Percentiles rank a stretch among this genome's conserved stretches.
phyloP scores from a whole-genome alignment of 2,113 vertebrate genomes.

The Chamaetylas fuelleborni region DNA sequence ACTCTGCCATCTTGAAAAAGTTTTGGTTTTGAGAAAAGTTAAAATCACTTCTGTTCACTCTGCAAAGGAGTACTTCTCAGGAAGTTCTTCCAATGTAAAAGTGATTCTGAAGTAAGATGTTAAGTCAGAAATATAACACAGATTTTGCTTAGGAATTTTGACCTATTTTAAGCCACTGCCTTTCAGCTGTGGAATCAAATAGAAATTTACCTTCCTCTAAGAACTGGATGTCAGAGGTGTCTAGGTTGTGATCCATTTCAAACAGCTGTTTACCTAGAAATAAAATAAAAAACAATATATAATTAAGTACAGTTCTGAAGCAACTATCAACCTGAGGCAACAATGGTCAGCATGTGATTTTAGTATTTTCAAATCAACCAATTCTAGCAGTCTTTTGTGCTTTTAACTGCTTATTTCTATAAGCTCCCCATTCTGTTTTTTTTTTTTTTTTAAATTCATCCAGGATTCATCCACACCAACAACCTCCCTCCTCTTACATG shows the following conservation, averaged over 20 bases:
- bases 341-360: neutral
- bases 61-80: neutral
- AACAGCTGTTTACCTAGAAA: slow-evolving; percentile 93
- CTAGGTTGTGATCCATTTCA: slow-evolving; percentile 97
- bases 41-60: neutral
- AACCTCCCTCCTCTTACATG: neutral
- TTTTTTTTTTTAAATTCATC: neutral
- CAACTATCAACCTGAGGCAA: neutral
- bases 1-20: neutral
- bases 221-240: slow-evolving; percentile 98
- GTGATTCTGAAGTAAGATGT: neutral
- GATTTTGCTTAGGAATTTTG: neutral
- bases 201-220: slow-evolving; percentile 88
- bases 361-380: neutral
- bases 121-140: neutral
- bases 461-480: neutral
- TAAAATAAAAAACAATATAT: neutral
- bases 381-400: neutral
- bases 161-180: neutral
- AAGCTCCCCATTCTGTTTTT: neutral
- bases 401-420: neutral
- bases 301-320: neutral
- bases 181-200: neutral
- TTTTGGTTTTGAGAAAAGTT: neutral
- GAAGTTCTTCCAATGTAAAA: neutral